These are phyloP conservation scores for Scopus umbretta DNA, from an alignment of 2,113 vertebrate genomes.

Conservation along the genomic window DNA sequence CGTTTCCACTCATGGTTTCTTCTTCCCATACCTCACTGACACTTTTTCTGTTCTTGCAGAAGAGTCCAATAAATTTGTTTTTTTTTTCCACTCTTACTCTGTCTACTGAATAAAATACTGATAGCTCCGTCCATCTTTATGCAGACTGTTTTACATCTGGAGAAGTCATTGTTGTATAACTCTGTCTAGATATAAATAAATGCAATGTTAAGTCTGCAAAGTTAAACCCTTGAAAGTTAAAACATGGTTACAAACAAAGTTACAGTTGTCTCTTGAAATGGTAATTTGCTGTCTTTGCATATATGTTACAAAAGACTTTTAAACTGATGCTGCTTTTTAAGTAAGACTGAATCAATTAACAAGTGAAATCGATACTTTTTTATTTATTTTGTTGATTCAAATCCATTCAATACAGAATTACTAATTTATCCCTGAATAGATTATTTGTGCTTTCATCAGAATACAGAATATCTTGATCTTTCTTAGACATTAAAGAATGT, in stretches of 20 bases:
- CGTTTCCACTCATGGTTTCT: not conserved
- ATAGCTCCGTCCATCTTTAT: not conserved
- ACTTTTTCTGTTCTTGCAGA: not conserved
- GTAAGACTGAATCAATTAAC: not conserved
- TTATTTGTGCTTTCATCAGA: not conserved
- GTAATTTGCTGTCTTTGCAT: not conserved
- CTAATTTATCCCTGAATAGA: not conserved
- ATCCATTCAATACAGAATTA: not conserved
- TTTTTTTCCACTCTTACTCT: not conserved
- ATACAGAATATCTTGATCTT: not conserved
- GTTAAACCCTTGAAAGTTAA: not conserved
- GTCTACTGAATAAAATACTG: not conserved
- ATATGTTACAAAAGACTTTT: not conserved
- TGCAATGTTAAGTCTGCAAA: not conserved
- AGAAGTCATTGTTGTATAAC: not conserved
- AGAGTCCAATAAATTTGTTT: not conserved
- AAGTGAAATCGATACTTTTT: not conserved
- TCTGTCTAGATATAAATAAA: not conserved
- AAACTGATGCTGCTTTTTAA: not conserved
- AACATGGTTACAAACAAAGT: not conserved
- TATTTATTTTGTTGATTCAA: not conserved
- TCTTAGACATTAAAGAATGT: not conserved
- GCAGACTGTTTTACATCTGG: not conserved
- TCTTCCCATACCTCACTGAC: not conserved
- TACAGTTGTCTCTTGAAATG: not conserved